Base-by-base conservation (phyloP, 1,140 invertebrate genomes). In the Ostrea edulis region DNA sequence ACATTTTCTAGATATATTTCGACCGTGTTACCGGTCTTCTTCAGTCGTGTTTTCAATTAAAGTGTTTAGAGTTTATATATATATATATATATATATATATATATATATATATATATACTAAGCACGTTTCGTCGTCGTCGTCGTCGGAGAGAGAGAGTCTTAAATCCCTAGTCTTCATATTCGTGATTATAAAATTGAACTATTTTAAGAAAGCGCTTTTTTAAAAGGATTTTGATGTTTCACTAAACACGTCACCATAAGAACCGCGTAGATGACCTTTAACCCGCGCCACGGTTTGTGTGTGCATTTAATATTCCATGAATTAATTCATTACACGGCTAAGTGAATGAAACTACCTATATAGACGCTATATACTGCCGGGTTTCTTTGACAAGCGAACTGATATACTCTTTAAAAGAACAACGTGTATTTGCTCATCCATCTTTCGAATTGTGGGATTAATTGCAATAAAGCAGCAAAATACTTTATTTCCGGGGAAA, bases 221-320 rank as follows among this genome's bases (percentile, higher is more conserved):
- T 62, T 62, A 62, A 20, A 20, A 20, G 14, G n/a, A 62, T n/a
- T 2, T 20, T 20, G n/a, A 62, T 20, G 14, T n/a, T 62, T 62
- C 14, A n/a, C 12, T n/a, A 20, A 77, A 35, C 68, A 77, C 25
- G 68, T 25, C 25, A 77, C 22, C 12, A 35, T 35, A 9, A 29
- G 68, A 29, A 14, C 12, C 25, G 68, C 25, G 22, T 77, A 0
- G 14, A 77, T 77, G 7, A 77, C 25, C 68, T 77, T 77, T 77
- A 2, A 77, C 68, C 68, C 17, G 14, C 68, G 22, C 68, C 14
- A 77, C 25, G 68, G 68, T 29, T 11, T 77, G 29, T 12, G 68
- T 77, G 68, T 77, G 68, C 68, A 77, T 77, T 77, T 77, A 25
- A 77, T 77, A 77, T 77, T 77, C 68, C 29, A 20, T 77, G 29